These are phyloP conservation scores for Ceyx melanurus DNA, from an alignment of 2,113 vertebrate genomes.

Conservation along the genomic window DNA sequence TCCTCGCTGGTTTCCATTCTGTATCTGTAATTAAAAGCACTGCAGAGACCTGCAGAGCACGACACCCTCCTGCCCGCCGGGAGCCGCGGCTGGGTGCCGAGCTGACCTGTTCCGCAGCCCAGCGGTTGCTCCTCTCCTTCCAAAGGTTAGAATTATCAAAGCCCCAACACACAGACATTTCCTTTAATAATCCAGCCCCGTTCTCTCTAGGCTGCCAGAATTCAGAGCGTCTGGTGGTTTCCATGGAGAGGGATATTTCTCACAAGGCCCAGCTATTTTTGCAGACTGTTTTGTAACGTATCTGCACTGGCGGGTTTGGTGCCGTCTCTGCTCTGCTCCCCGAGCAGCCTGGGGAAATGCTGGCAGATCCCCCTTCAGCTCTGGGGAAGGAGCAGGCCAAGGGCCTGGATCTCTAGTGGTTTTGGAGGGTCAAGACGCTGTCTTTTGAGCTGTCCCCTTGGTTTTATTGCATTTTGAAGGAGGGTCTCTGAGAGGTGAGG, in stretches of 20 bases:
- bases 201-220: slow-evolving; percentile 50
- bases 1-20: background rate
- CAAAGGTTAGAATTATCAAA: background rate
- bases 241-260: slow-evolving; percentile 67
- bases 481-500: background rate
- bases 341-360: background rate
- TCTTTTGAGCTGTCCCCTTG: background rate
- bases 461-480: background rate
- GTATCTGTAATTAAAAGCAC: slow-evolving; percentile 24
- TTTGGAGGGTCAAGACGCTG: background rate
- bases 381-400: background rate
- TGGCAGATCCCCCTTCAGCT: background rate
- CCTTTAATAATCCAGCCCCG: slow-evolving; percentile 41
- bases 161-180: slow-evolving; percentile 8
- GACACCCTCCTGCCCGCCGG: too few relatives aligned
- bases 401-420: accelerated
- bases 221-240: slow-evolving; percentile 65
- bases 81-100: background rate
- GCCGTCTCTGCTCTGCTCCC: slow-evolving; percentile 32
- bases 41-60: background rate
- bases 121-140: background rate
- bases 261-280: slow-evolving; percentile 68
- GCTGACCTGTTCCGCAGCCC: background rate
- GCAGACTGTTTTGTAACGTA: slow-evolving; percentile 55
- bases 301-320: slow-evolving; percentile 55